These are phyloP conservation scores for Eira barbara DNA, from an alignment of 2,113 vertebrate genomes.

Conservation along the genomic window DNA sequence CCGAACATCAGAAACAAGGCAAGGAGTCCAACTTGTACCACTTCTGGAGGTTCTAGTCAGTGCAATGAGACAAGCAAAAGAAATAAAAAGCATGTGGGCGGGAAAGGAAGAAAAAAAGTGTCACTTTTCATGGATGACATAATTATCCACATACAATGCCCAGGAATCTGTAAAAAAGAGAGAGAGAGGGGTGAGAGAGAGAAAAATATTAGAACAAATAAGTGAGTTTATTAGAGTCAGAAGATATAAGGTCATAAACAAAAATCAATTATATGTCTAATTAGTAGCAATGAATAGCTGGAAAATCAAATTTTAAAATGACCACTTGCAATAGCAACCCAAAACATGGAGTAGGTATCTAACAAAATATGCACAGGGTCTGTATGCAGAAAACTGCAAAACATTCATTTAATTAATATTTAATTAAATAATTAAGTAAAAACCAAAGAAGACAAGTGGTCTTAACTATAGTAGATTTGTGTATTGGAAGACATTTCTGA, in stretches of 20 bases:
- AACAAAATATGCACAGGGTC: not conserved
- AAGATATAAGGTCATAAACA: not conserved
- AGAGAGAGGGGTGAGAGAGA: no score
- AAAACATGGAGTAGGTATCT: not conserved
- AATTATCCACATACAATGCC: not conserved
- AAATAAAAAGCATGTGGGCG: not conserved
- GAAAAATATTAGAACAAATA: not conserved
- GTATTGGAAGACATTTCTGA: not conserved
- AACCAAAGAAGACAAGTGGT: not conserved
- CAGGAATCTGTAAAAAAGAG: not conserved
- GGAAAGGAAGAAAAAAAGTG: not conserved
- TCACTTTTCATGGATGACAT: not conserved
- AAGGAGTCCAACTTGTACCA: not conserved
- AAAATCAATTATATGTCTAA: not conserved
- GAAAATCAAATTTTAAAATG: not conserved
- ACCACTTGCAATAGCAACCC: not conserved
- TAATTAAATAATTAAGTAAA: not conserved
- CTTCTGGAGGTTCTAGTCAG: not conserved
- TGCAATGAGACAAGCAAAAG: not conserved
- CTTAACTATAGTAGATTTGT: not conserved
- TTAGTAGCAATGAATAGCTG: not conserved
- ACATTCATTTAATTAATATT: not conserved
- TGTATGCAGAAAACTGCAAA: not conserved
- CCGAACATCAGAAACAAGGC: not conserved
- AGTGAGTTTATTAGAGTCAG: not conserved